These are phyloP conservation scores for Zaprionus africanus DNA, from an alignment of 1,140 invertebrate genomes.

Conservation along the genomic window DNA sequence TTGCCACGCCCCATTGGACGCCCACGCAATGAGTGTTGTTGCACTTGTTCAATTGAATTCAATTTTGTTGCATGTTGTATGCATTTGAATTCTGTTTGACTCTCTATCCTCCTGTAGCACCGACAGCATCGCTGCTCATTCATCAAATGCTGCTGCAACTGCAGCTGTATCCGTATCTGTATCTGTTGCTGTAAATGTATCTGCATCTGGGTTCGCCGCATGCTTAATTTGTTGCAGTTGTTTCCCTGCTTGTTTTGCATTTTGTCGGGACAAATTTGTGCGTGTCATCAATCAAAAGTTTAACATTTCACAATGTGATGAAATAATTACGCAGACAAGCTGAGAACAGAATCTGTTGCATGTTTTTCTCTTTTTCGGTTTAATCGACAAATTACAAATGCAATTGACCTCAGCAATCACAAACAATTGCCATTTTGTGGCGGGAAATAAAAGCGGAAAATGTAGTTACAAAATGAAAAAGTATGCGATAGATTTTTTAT, in stretches of 20 bases:
- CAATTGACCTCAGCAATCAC: not conserved
- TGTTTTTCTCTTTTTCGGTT: not conserved
- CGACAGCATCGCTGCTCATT: constrained; percentile 34
- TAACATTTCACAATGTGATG: constrained; percentile 58
- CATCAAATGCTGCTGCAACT: constrained; percentile 39
- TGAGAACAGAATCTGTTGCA: constrained; percentile 29
- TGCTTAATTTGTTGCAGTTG: constrained; percentile 33
- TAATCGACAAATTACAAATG: constrained; percentile 40
- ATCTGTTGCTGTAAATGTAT: constrained; percentile 18
- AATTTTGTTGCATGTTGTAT: constrained; percentile 15
- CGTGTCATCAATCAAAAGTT: constrained; percentile 77
- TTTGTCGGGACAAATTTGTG: constrained; percentile 71
- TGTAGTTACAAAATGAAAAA: not conserved
- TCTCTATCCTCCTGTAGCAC: not conserved
- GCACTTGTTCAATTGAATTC: constrained; percentile 69
- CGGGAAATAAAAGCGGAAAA: not conserved
- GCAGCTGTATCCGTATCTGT: not conserved
- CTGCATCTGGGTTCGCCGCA: constrained; percentile 9
- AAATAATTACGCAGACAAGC: constrained; percentile 68
- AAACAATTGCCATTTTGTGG: not conserved
- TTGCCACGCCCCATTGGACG: constrained; percentile 2
- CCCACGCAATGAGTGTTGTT: constrained; percentile 25
- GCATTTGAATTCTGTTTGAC: constrained; percentile 13
- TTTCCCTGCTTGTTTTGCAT: constrained; percentile 62
- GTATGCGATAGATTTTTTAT: too few species aligned